phyloP scores from a whole-genome alignment of 2,113 vertebrate genomes.

The Candoia aspera region DNA sequence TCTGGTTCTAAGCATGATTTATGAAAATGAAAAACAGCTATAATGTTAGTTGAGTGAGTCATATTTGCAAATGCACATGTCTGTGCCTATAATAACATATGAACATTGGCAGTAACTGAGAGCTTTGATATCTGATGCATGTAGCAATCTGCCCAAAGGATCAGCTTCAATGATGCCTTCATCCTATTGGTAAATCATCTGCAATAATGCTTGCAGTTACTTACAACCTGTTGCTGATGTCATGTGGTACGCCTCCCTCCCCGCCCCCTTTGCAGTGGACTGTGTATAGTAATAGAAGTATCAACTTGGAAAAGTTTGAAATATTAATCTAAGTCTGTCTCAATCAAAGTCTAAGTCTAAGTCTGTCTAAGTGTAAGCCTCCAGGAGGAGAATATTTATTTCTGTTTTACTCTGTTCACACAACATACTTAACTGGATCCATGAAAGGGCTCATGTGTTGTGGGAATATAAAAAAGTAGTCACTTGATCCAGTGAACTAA shows the following conservation, averaged over 20 bases:
- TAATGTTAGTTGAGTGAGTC: neutral
- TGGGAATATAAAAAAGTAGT: neutral
- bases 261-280: too few species aligned
- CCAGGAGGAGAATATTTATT: too few species aligned
- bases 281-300: too few species aligned
- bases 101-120: neutral
- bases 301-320: neutral
- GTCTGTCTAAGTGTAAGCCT: too few species aligned
- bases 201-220: neutral
- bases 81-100: neutral
- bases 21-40: neutral
- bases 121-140: neutral
- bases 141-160: neutral
- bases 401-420: too few species aligned
- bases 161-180: neutral
- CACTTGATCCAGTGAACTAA: neutral
- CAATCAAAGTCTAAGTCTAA: too few species aligned
- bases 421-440: neutral
- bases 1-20: neutral
- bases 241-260: too few species aligned
- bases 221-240: too few species aligned
- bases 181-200: neutral
- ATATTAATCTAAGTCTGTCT: too few species aligned
- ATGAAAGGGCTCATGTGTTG: neutral
- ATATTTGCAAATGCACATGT: neutral